Base-by-base conservation (phyloP, 2,797 vertebrate species). In the Sebastes taczanowskii region DNA sequence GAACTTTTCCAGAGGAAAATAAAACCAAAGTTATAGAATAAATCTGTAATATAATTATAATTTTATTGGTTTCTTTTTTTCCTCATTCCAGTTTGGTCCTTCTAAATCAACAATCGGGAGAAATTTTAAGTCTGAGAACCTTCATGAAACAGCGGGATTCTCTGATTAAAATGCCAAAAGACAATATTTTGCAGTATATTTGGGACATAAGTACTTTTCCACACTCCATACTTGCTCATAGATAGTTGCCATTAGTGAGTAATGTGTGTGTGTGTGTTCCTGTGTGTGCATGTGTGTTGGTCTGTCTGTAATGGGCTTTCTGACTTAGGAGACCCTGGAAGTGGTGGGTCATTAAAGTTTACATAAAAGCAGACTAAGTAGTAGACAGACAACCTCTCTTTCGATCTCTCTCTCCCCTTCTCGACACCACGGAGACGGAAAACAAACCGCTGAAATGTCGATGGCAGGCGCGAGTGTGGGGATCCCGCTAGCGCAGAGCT, bases 1-100 rank as follows among this genome's bases (percentile, higher is more conserved):
- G 82, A 89, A 90, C 86, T 93, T 94, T 94, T 93, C 93, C 92
- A 93, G 73, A 77, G 83, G 89, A 94, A 92, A 92, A 93, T 92
- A 89, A 90, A 91, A 87, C 84, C 78, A 87, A 85, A 82, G 82
- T 90, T 90, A 90, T 80, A 88, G 88, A 90, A 93, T 89, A 82
- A 91, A 90, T 89, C 81, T 88, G 84, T 88, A 86, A 88, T 86
- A 86, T 85, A 90, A 94, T 92, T 91, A 88, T 71, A 56, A 86
- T 90, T 92, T 90, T 85, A 90, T 82, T 89, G 82, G 79, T 62
- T 81, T 76, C 77, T 82, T 83, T 89, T 83, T 88, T 82, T 64
- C 74, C 75, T 81, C 62, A 74, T 73, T 49, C 81, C 66, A 71
- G 69, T 89, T 83, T 63, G 42, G 82, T 78, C 72, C 65, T 66